Conservation (phyloP, 2,113 vertebrate species). For the Colius striatus region DNA sequence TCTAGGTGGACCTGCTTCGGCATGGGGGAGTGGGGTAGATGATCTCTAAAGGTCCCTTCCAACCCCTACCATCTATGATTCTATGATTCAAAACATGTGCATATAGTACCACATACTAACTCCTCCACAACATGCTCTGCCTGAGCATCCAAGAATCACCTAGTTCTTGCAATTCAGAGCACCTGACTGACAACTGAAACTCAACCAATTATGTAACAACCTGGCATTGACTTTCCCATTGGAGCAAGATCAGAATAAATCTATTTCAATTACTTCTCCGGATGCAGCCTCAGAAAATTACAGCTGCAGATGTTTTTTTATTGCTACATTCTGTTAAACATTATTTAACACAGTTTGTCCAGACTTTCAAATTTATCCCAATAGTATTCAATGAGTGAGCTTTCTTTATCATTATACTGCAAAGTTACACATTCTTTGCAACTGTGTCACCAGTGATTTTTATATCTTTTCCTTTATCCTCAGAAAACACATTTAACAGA, state of each 20-base stretch:
- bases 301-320: background rate
- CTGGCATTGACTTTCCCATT: fast-evolving
- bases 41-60: no score
- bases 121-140: background rate
- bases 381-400: background rate
- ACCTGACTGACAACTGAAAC: background rate
- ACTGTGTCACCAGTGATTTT: background rate
- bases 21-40: no score
- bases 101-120: background rate
- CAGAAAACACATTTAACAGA: background rate
- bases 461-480: background rate
- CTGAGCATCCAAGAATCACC: background rate
- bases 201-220: background rate
- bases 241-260: background rate
- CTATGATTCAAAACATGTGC: background rate
- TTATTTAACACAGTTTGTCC: background rate
- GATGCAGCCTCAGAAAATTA: background rate
- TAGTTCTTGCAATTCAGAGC: fast-evolving
- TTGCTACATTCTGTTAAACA: background rate
- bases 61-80: no score
- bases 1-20: no score
- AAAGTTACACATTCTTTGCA: background rate
- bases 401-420: background rate
- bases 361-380: background rate
- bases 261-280: background rate